Percentiles rank a stretch among this genome's conserved stretches.
These are phyloP conservation scores for Parazoanthus darwini DNA, from an alignment of 92 coral and sea anemone species.

Conservation along the genomic window DNA sequence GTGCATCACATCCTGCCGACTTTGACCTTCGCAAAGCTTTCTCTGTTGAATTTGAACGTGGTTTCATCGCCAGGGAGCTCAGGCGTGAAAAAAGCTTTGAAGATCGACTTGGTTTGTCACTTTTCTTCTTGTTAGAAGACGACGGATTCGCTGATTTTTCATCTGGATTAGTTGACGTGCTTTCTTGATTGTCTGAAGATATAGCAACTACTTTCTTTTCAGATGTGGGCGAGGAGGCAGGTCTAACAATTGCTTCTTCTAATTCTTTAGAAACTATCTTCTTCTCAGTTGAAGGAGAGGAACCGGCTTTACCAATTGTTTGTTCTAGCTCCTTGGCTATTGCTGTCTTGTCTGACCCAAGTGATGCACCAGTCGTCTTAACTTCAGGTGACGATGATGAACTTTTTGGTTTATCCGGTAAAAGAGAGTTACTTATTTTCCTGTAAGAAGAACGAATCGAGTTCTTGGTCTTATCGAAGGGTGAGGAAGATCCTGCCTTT, in stretches of 20 bases:
- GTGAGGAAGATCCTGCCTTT: constrained; percentile 4
- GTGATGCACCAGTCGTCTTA: not conserved
- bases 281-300: constrained; percentile 13
- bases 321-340: constrained; percentile 24
- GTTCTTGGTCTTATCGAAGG: constrained; percentile 12
- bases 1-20: not conserved
- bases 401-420: constrained; percentile 23
- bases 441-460: constrained; percentile 29
- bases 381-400: constrained; percentile 7
- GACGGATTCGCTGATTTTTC: constrained; percentile 3
- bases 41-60: constrained; percentile 14
- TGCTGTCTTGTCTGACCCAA: constrained; percentile 30
- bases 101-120: constrained; percentile 33
- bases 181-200: constrained; percentile 11
- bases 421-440: constrained; percentile 38
- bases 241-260: not conserved
- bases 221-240: constrained; percentile 14
- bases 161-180: not conserved
- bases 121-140: constrained; percentile 25
- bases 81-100: constrained; percentile 33
- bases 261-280: constrained; percentile 10
- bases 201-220: not conserved
- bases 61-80: constrained; percentile 27
- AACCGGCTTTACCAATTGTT: constrained; percentile 17
- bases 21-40: constrained; percentile 26